Percentiles rank a stretch among this genome's conserved stretches.
phyloP scores from a whole-genome alignment of 2,888 invertebrate genomes.

The Ethmia dodecea region DNA sequence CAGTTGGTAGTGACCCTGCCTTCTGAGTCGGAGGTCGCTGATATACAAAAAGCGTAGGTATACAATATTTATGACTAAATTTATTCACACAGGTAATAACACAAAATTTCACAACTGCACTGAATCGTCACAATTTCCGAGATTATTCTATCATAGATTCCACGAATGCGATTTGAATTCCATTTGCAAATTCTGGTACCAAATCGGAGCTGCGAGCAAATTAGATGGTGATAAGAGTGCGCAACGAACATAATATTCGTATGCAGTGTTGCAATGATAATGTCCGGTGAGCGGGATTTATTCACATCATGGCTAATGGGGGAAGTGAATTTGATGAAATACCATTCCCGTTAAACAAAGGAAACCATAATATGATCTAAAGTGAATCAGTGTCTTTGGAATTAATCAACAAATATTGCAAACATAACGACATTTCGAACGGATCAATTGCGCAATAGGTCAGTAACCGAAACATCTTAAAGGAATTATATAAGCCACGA shows the following conservation, averaged over 20 bases:
- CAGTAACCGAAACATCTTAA: conserved; percentile 27
- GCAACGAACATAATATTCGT: conserved; percentile 3
- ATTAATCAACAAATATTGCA: conserved; percentile 20
- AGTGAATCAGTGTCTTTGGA: conserved; percentile 28
- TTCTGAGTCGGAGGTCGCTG: too few relatives aligned
- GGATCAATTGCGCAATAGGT: conserved; percentile 28
- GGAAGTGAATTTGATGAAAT: conserved; percentile 26
- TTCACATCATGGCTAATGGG: conserved; percentile 19
- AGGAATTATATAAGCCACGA: conserved; percentile 45
- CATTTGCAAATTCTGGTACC: conserved; percentile 15
- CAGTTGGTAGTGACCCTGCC: too few relatives aligned
- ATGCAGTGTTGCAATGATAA: conserved; percentile 13
- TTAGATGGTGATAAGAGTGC: conserved; percentile 10
- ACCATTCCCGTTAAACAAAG: conserved; percentile 23
- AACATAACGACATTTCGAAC: conserved; percentile 8
- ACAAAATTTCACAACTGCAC: conserved; percentile 9
- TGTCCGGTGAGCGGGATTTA: conserved; percentile 24
- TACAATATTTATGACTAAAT: not conserved
- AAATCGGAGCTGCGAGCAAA: conserved; percentile 13
- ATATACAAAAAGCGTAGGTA: too few relatives aligned
- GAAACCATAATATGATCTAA: conserved; percentile 30
- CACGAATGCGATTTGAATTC: conserved; percentile 11
- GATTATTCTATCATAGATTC: conserved; percentile 15
- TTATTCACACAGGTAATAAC: not conserved
- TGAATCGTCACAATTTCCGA: conserved; percentile 16